These are phyloP conservation scores for Cyaniris semiargus DNA, from an alignment of 2,888 invertebrate genomes.

Conservation along the genomic window DNA sequence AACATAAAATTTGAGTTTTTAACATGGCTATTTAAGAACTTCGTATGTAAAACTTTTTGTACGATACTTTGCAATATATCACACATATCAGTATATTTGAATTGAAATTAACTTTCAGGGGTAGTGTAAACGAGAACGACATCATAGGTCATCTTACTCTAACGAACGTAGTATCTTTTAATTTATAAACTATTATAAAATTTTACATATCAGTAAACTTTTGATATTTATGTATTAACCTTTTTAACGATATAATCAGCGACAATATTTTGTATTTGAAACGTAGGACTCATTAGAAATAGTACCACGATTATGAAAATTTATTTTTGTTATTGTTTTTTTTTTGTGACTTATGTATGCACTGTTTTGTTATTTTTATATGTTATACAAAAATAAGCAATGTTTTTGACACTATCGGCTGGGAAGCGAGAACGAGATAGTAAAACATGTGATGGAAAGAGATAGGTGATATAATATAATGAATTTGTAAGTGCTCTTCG, in stretches of 20 bases:
- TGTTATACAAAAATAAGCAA: constrained; percentile 9
- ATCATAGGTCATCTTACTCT: constrained; percentile 28
- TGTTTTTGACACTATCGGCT: constrained; percentile 11
- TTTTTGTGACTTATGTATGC: neutral
- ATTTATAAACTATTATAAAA: constrained; percentile 18
- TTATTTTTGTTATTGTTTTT: constrained; percentile 14
- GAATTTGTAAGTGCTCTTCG: too few species aligned
- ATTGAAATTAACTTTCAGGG: neutral
- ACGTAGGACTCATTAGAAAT: constrained; percentile 23
- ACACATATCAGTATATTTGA: neutral
- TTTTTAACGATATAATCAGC: constrained; percentile 24
- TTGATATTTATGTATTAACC: constrained; percentile 28
- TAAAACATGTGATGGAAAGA: neutral
- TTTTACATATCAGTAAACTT: constrained; percentile 29
- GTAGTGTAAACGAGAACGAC: constrained; percentile 20
- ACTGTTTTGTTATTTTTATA: neutral
- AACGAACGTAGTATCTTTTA: constrained; percentile 34
- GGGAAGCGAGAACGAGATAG: neutral
- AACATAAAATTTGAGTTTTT: too few species aligned
- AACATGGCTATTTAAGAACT: too few species aligned
- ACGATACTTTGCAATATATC: neutral
- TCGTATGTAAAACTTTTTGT: neutral
- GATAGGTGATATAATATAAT: neutral
- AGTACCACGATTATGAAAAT: neutral
- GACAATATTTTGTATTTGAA: constrained; percentile 29